These are phyloP conservation scores for Lophotriccus pileatus DNA, from an alignment of 2,797 vertebrate genomes.

Conservation along the genomic window DNA sequence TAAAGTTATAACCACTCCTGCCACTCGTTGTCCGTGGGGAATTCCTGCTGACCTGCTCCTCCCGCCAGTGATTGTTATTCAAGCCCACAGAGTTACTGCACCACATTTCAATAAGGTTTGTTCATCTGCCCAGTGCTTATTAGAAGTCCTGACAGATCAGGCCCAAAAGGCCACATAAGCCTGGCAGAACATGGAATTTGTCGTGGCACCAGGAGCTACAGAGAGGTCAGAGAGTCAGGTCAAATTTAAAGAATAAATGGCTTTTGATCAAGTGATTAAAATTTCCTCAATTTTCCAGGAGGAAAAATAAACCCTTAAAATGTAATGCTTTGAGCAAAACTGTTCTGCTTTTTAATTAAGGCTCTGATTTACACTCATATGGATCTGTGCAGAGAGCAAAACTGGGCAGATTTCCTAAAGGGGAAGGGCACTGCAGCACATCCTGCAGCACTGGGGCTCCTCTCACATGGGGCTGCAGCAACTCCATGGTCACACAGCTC, in stretches of 20 bases:
- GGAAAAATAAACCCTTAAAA: not conserved
- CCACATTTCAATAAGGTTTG: not conserved
- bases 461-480: not conserved
- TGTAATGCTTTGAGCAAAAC: not conserved
- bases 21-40: not conserved
- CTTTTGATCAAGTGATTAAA: not conserved
- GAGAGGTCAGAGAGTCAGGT: not conserved
- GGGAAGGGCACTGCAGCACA: not conserved
- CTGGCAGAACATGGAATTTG: not conserved
- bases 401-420: not conserved
- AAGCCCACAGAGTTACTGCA: not conserved
- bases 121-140: not conserved
- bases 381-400: not conserved
- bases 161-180: not conserved
- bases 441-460: not conserved
- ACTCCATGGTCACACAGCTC: not conserved
- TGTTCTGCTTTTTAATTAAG: not conserved
- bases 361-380: not conserved
- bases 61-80: not conserved
- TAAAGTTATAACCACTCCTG: not conserved
- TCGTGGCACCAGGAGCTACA: not conserved
- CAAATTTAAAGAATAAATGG: not conserved
- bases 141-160: constrained; percentile 4
- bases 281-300: not conserved
- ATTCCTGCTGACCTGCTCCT: not conserved